Base-by-base conservation (phyloP, 1,140 invertebrate species). In the Lepidurus apus region DNA sequence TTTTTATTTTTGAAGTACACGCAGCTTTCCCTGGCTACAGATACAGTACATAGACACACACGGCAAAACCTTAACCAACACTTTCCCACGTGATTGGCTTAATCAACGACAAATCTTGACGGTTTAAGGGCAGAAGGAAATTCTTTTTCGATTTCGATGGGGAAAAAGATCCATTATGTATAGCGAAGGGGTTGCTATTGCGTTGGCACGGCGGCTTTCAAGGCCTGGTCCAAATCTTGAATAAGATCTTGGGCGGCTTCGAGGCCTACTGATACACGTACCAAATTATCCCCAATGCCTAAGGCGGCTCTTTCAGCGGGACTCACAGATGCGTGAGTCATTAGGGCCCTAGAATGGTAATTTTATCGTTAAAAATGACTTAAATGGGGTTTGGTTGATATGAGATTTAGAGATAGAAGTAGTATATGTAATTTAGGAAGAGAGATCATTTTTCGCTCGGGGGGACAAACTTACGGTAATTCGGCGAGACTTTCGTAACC, bases 401-500 rank as follows among this genome's bases (percentile, higher is more conserved):
- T 13, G 74, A 75, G 74, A n/a, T 75, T 21, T 1, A 34, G 42
- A 75, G 21, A 75, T 42, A 11, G 42, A 75, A 75, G 44, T 11
- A 76, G 21, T 65, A 34, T 11, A 45, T 43, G 42, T 21, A 53
- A 77, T 7, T 21, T 17, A 17, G 43, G 10, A 79, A 24, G 73
- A 24, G 34, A 75, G 34, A 17, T 43, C 13, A 74, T 47, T 74
- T n/a, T 44, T 44, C 73, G 5, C 21, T 44, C 11, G 26, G 34
- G 45, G 44, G 34, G 44, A 0, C 74, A 11, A 74, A 91, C 92
- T 91, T 87, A 93, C 91, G 94, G 93, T 80, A 93, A 85, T 86
- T 93, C 92, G 2, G 91, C 92, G 47, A 99, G 89, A 85, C 95
- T 97, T 85, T 99, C 97, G 84, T 93, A 97, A 76, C 96, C 96